A percentile compares a stretch with the other conserved stretches of the same genome.
phyloP scores from a whole-genome alignment of 2,797 vertebrate genomes.

The Anas bahamensis region DNA sequence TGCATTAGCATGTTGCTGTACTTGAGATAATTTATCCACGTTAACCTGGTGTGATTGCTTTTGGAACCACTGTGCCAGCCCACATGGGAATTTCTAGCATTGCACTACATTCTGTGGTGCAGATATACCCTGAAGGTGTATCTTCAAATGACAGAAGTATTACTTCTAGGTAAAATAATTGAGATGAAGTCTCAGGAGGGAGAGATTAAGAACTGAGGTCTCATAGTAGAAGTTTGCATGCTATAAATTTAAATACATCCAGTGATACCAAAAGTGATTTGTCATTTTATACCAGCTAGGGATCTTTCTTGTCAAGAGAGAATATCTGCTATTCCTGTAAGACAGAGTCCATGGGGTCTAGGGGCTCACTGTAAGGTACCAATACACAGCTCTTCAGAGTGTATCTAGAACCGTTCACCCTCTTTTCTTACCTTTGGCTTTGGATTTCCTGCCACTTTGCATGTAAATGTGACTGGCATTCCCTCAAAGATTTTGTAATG shows the following conservation, averaged over 20 bases:
- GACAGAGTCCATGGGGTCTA: neutral
- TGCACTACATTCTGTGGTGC: neutral
- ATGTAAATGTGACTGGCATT: constrained; percentile 94
- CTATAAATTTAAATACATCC: neutral
- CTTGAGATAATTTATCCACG: neutral
- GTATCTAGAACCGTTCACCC: neutral
- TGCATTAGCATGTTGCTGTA: neutral
- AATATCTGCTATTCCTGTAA: neutral
- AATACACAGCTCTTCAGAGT: neutral
- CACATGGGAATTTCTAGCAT: neutral
- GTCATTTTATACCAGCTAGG: neutral
- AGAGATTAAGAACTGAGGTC: neutral
- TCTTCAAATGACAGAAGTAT: neutral
- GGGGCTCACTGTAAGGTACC: neutral
- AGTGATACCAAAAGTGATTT: neutral
- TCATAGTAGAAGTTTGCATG: neutral
- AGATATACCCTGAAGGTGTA: neutral
- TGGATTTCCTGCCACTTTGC: constrained; percentile 92
- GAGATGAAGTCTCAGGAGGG: neutral
- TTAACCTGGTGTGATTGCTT: neutral
- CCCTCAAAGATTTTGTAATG: constrained; percentile 99
- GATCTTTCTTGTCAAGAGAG: neutral
- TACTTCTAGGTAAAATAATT: neutral
- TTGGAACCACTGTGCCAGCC: neutral
- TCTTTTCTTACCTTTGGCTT: constrained; percentile 90